Conservation (phyloP, 2,888 invertebrate genomes). For the Volucella inanis region DNA sequence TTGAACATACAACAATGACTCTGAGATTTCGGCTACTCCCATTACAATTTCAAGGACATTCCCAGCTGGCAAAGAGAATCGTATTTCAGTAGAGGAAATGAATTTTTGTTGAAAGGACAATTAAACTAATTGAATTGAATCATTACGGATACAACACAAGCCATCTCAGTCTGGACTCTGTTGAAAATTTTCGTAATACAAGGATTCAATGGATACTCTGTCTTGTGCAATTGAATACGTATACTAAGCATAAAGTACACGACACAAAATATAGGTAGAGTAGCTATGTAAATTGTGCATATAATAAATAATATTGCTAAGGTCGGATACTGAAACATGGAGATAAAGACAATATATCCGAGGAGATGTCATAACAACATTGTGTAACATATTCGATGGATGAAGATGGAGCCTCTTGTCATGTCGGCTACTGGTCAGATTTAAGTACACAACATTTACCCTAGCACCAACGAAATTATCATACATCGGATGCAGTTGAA, state of each 20-base stretch:
- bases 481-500: background rate
- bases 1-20: background rate
- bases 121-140: constrained; percentile 12
- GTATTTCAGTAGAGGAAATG: background rate
- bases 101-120: background rate
- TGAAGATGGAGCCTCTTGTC: background rate
- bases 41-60: background rate
- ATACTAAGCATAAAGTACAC: background rate
- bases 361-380: constrained; percentile 30
- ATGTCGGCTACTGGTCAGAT: background rate
- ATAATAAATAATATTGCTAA: constrained; percentile 13
- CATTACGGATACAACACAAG: background rate
- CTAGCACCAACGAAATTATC: no score
- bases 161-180: background rate
- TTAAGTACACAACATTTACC: constrained; percentile 21
- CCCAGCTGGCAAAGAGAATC: background rate
- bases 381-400: constrained; percentile 26
- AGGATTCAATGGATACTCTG: constrained; percentile 43
- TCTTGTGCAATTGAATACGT: constrained; percentile 42
- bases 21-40: background rate
- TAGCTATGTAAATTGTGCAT: background rate
- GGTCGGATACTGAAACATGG: background rate
- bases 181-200: constrained; percentile 43
- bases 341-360: constrained; percentile 27
- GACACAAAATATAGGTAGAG: no score